These are phyloP conservation scores for Dicaeum eximium DNA, from an alignment of 2,113 vertebrate genomes.

Conservation along the genomic window DNA sequence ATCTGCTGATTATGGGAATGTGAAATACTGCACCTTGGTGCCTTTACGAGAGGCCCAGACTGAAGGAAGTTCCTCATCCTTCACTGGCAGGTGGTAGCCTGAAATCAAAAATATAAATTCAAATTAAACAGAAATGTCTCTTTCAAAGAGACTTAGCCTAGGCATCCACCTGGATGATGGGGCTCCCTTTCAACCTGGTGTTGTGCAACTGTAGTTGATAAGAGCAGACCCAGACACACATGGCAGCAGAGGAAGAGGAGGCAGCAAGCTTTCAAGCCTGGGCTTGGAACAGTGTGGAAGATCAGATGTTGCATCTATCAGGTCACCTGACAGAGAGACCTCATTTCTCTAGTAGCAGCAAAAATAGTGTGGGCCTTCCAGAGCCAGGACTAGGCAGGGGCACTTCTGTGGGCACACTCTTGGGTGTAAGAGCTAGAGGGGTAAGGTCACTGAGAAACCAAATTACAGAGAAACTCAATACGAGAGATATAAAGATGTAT, in stretches of 20 bases:
- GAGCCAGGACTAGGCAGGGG: background rate
- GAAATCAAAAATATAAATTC: background rate
- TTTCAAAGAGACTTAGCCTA: background rate
- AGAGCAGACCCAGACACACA: background rate
- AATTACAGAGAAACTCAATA: background rate
- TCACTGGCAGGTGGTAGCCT: background rate
- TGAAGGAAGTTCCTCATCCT: background rate
- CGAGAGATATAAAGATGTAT: background rate
- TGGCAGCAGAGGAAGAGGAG: background rate
- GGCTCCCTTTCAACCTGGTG: background rate
- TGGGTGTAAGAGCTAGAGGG: background rate
- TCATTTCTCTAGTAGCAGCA: background rate
- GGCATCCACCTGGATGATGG: background rate
- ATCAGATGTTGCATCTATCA: background rate
- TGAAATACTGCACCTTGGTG: background rate
- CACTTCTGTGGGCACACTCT: accelerated
- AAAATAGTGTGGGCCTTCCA: background rate
- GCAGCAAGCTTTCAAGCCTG: background rate
- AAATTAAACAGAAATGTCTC: background rate
- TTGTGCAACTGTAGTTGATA: background rate
- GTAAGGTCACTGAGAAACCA: background rate
- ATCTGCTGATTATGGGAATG: background rate
- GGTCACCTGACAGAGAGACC: background rate
- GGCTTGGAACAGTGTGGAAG: background rate
- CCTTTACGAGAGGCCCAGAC: background rate